Conservation (phyloP, 2,888 invertebrate genomes). For the Synergus gifuensis region DNA sequence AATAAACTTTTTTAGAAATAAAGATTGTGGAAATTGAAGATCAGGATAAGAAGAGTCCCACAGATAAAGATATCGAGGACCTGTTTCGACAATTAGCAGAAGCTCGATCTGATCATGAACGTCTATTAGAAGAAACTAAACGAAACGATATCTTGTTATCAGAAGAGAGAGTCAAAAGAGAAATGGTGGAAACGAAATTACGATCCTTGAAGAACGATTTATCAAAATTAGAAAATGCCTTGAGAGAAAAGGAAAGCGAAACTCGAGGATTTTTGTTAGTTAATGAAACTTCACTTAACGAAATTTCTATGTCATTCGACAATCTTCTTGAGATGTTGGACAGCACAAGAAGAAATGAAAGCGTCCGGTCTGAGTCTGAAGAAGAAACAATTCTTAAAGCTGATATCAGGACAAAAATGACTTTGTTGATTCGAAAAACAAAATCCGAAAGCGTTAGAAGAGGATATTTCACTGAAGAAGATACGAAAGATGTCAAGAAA, state of each 20-base stretch:
- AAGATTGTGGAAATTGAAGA: background rate
- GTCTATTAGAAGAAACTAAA: constrained; percentile 62
- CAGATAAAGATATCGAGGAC: constrained; percentile 30
- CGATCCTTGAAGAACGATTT: constrained; percentile 62
- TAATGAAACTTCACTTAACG: constrained; percentile 69
- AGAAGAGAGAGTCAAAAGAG: constrained; percentile 68
- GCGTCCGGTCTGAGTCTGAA: background rate
- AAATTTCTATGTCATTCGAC: constrained; percentile 69
- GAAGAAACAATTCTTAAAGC: constrained; percentile 28
- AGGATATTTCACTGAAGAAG: constrained; percentile 52
- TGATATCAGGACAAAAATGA: constrained; percentile 64
- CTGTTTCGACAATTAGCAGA: constrained; percentile 57
- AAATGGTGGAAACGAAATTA: constrained; percentile 67
- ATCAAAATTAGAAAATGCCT: constrained; percentile 61
- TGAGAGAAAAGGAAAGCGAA: constrained; percentile 67
- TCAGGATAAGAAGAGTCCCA: constrained; percentile 6
- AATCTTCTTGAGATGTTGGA: constrained; percentile 67
- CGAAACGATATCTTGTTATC: constrained; percentile 60
- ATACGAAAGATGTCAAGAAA: constrained; percentile 57
- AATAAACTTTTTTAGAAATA: constrained; percentile 4
- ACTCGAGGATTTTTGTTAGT: constrained; percentile 67
- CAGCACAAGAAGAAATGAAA: constrained; percentile 51
- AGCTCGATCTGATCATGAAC: constrained; percentile 60
- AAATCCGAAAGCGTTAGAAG: constrained; percentile 71
- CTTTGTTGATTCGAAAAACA: constrained; percentile 69